Base-by-base conservation (phyloP, 2,888 invertebrate species). In the Ormyrus nitidulus region DNA sequence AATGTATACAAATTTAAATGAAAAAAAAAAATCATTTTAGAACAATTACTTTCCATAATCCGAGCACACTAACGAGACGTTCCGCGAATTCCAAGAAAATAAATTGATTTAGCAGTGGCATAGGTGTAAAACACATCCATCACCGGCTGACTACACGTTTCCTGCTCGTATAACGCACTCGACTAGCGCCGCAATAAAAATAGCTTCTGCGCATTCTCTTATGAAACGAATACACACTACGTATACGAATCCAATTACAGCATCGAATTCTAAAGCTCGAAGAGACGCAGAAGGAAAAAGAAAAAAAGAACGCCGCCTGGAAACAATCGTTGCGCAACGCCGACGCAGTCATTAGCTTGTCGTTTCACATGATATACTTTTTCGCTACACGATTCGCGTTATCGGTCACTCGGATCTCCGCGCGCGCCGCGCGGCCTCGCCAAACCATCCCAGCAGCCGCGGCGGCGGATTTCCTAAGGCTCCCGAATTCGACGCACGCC, bases 171-270 rank as follows among this genome's bases (percentile, higher is more conserved):
- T 68, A 11, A 44, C 3, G 19, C 2, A 7, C 49, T 53, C 54
- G 9, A 61, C 9, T 59, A 10, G 59, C 3, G 48, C 46, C 62
- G 64, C 51, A 66, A 72, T 77, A 68, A 78, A 72, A 66, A 72
- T 61, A 61, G 61, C 53, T 49, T 66, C 68, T 61, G 72, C 66
- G 66, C 64, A n/a, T 44, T 56, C 51, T 56, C 70, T 78, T 72
- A 78, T 56, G 78, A 78, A 78, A 78, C 78, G 48, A 78, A 61
- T 68, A 54, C 54, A 34, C 34, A 0, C 34, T 1, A 19, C 1
- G 3, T 34, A 61, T 54, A 34, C 72, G 78, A 78, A 73, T 78
- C 78, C 61, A 72, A 78, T 78, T 78, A 68, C 78, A 54, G 78
- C 78, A 68, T 77, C 70, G 53, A 70, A 69, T 48, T n/a, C 49